Conservation (phyloP, 2,888 invertebrate genomes). For the Cerastis leucographa region DNA sequence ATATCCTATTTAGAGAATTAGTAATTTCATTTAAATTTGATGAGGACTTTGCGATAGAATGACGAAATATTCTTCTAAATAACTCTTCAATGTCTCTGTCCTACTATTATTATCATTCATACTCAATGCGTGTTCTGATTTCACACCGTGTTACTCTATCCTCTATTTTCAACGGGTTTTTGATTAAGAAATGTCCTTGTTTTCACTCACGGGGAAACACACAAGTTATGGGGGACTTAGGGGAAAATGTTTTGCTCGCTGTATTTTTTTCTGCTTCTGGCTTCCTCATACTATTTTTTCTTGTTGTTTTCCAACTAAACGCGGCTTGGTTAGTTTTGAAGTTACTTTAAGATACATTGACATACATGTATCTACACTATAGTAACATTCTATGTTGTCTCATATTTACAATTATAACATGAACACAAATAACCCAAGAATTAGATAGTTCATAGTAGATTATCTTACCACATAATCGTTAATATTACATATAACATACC, state of each 20-base stretch:
- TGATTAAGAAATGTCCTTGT: constrained; percentile 47
- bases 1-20: background rate
- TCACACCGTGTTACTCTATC: constrained; percentile 12
- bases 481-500: constrained; percentile 18
- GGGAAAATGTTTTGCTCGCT: constrained; percentile 47
- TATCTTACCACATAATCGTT: constrained; percentile 3
- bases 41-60: background rate
- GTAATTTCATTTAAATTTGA: background rate
- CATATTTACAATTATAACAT: background rate
- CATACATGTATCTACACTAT: background rate
- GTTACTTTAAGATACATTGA: constrained; percentile 14
- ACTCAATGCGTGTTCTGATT: constrained; percentile 16
- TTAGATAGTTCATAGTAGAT: background rate
- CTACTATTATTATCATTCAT: constrained; percentile 3
- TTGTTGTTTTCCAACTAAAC: constrained; percentile 48
- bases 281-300: constrained; percentile 38
- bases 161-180: constrained; percentile 39
- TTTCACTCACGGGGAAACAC: constrained; percentile 41
- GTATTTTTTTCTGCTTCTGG: constrained; percentile 29
- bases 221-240: constrained; percentile 46
- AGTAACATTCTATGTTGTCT: background rate
- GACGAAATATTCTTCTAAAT: background rate
- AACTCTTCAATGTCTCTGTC: background rate
- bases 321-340: constrained; percentile 8
- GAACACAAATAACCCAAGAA: background rate